Percentiles rank a stretch among this genome's conserved stretches.
Conservation (phyloP, 1,140 invertebrate genomes). For the Panonychus citri region DNA sequence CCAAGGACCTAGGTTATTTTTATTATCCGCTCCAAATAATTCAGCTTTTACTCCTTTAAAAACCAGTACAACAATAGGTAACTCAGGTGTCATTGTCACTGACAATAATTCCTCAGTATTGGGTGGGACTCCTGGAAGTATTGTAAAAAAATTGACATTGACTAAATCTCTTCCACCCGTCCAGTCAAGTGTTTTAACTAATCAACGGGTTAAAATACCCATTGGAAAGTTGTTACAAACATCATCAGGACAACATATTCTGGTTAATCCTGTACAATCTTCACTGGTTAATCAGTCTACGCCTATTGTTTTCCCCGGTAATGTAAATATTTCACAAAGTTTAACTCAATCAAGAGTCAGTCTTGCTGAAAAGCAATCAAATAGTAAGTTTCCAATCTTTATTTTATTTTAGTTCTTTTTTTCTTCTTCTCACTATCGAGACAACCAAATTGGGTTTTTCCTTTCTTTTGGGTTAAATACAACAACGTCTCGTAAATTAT, state of each 20-base stretch:
- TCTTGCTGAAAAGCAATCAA: neutral
- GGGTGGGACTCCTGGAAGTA: neutral
- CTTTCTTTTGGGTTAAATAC: too few species aligned
- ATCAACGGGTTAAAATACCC: constrained; percentile 9
- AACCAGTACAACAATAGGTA: neutral
- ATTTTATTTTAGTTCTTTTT: neutral
- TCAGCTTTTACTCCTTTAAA: too few species aligned
- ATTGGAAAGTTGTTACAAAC: constrained; percentile 38
- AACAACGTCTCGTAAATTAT: constrained; percentile 17
- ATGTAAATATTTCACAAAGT: neutral
- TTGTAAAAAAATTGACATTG: neutral
- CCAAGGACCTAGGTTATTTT: too few species aligned
- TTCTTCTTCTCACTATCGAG: neutral
- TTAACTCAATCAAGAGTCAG: neutral
- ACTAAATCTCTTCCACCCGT: neutral
- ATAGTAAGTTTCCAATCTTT: neutral
- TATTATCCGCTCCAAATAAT: too few species aligned
- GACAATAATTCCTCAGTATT: neutral
- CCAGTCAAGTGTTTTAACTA: constrained; percentile 2
- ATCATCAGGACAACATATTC: constrained; percentile 36
- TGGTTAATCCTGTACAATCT: constrained; percentile 16
- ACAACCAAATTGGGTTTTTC: neutral
- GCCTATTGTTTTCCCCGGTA: neutral
- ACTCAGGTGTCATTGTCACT: neutral
- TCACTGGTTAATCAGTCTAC: neutral